A percentile compares a stretch with the other conserved stretches of the same genome.
These are phyloP conservation scores for Mellilla xanthometata DNA, from an alignment of 2,888 invertebrate species.

Conservation along the genomic window DNA sequence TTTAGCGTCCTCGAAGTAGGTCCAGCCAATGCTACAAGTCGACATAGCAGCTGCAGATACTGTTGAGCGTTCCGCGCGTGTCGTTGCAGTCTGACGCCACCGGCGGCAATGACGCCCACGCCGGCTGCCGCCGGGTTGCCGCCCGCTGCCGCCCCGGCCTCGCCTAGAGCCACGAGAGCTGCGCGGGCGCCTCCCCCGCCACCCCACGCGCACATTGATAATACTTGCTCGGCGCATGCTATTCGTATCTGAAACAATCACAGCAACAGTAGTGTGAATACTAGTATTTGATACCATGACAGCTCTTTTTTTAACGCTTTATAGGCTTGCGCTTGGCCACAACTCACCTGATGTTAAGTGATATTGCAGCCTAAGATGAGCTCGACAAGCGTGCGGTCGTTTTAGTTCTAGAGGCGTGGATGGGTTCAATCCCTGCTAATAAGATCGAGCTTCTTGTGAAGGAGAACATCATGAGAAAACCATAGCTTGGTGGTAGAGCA, in stretches of 20 bases:
- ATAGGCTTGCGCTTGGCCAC: too few relatives aligned
- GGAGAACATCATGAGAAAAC: too few relatives aligned
- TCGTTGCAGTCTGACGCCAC: slow-evolving; percentile 56
- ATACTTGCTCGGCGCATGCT: slow-evolving; percentile 92
- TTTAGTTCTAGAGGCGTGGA: too few relatives aligned
- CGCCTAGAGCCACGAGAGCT: slow-evolving; percentile 59
- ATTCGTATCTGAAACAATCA: slow-evolving; percentile 83
- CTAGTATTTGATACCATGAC: too few relatives aligned
- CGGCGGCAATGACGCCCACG: slow-evolving; percentile 53
- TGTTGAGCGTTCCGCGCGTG: slow-evolving; percentile 89
- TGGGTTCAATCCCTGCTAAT: too few relatives aligned
- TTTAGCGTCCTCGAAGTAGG: slow-evolving; percentile 87
- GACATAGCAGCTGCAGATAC: slow-evolving; percentile 88
- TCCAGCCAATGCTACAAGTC: slow-evolving; percentile 87
- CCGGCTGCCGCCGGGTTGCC: slow-evolving; percentile 83
- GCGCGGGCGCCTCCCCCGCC: slow-evolving; percentile 77
- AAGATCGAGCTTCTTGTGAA: too few relatives aligned
- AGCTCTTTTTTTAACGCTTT: too few relatives aligned
- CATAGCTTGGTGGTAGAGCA: too few relatives aligned
- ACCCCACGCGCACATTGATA: slow-evolving; percentile 92
- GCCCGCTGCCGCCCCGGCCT: slow-evolving; percentile 72
- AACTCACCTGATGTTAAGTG: too few relatives aligned
- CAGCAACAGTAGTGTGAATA: too few relatives aligned
- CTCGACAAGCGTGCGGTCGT: too few relatives aligned
- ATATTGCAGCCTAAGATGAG: too few relatives aligned